Base-by-base conservation (phyloP, 2,888 invertebrate species). In the Phalera bucephala region DNA sequence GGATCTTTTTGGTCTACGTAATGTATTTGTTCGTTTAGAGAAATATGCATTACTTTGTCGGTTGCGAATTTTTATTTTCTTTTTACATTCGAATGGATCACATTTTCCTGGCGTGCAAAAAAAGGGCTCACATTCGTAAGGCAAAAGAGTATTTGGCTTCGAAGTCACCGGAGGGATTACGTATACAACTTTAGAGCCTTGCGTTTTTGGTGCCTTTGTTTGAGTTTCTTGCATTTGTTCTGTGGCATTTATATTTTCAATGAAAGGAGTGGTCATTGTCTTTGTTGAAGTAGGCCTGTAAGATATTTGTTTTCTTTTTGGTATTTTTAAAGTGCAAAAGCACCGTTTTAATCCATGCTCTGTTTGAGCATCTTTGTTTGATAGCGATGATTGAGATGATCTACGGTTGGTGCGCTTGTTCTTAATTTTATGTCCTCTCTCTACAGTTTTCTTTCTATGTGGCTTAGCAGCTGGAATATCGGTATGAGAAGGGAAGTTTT, bases 291-390 rank as follows among this genome's bases (percentile, higher is more conserved):
- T 37, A 1, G 27, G 20, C 11, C 26, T 25, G 2, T 4, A 38
- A 12, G 35, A 17, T 10, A 33, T 36, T 27, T 30, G 39, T 22
- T 39, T 49, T 31, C 46, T 51, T n/a, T 52, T 52, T 14, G 51
- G 22, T 26, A 71, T 37, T 46, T 64, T 64, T 13, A 68, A 34
- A 19, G 60, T 59, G 36, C 73, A 72, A 36, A 65, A 63, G 51
- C 72, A 72, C 31, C 63, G 54, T 43, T 59, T 61, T 19, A 60
- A 29, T 27, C 30, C 38, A 11, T 46, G 27, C 1, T 28, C 32
- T 14, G 31, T 14, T 23, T 57, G 34, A 3, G 36, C 27, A 26
- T 36, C 35, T 36, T 32, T 39, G 6, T 41, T 21, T 17, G 43
- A 45, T 25, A 33, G 23, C 20, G 38, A 33, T 8, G 44, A 41